These are phyloP conservation scores for Lepus townsendii DNA, from an alignment of 2,797 vertebrate genomes.

Conservation along the genomic window DNA sequence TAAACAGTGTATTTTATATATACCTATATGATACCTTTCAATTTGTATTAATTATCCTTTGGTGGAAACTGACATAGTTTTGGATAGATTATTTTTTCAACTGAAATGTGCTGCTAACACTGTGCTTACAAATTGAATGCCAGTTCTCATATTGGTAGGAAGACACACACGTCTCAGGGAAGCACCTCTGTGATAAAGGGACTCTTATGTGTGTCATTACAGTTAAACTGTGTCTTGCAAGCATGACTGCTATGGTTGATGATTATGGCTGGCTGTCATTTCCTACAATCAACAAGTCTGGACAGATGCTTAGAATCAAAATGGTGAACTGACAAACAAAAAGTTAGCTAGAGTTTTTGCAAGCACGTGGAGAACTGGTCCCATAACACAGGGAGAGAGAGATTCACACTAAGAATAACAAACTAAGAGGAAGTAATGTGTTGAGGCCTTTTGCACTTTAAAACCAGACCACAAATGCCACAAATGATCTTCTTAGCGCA, in stretches of 20 bases:
- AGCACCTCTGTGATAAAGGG: slow-evolving; percentile 57
- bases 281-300: background rate
- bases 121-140: background rate
- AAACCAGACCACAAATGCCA: background rate
- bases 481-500: background rate
- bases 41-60: slow-evolving; percentile 18
- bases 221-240: slow-evolving; percentile 44
- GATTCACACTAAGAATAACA: too few species aligned
- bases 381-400: background rate
- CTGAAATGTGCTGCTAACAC: slow-evolving; percentile 5
- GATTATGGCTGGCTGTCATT: background rate
- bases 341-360: background rate
- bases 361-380: background rate
- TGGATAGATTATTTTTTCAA: slow-evolving; percentile 29
- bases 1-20: background rate
- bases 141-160: slow-evolving; percentile 41
- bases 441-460: background rate
- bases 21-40: background rate
- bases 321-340: slow-evolving; percentile 17
- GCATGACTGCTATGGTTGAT: slow-evolving; percentile 17
- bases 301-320: background rate
- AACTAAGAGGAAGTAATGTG: too few species aligned
- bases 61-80: background rate
- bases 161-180: slow-evolving; percentile 55
- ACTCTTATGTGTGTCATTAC: slow-evolving; percentile 30